These are phyloP conservation scores for Hystrix brachyura DNA, from an alignment of 2,113 vertebrate species.

Conservation along the genomic window DNA sequence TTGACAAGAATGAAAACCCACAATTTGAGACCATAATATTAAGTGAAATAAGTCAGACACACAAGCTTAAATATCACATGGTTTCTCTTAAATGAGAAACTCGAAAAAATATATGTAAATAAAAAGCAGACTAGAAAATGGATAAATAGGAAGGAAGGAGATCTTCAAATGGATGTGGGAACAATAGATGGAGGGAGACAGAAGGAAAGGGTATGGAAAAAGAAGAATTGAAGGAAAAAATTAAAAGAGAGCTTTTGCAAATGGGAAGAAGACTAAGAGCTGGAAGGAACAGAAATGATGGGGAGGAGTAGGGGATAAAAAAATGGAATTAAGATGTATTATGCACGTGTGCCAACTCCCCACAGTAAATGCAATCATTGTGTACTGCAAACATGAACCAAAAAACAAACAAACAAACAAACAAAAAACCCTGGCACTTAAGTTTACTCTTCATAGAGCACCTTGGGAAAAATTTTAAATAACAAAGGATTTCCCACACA, in stretches of 20 bases:
- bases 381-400: background rate
- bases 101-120: background rate
- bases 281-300: background rate
- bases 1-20: background rate
- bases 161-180: background rate
- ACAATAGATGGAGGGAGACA: background rate
- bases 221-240: background rate
- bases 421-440: background rate
- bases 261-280: background rate
- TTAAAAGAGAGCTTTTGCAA: background rate
- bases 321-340: background rate
- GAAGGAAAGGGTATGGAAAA: background rate
- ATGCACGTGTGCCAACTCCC: background rate
- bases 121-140: background rate
- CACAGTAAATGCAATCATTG: background rate
- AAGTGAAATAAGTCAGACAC: background rate
- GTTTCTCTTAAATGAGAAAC: background rate
- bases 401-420: background rate
- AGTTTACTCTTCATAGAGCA: conserved; percentile 29
- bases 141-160: background rate
- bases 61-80: background rate
- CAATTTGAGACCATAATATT: background rate
- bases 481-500: background rate
- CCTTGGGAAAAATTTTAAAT: background rate
- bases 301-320: background rate